phyloP scores from a whole-genome alignment of 2,113 vertebrate genomes.

The Sminthopsis crassicaudata region DNA sequence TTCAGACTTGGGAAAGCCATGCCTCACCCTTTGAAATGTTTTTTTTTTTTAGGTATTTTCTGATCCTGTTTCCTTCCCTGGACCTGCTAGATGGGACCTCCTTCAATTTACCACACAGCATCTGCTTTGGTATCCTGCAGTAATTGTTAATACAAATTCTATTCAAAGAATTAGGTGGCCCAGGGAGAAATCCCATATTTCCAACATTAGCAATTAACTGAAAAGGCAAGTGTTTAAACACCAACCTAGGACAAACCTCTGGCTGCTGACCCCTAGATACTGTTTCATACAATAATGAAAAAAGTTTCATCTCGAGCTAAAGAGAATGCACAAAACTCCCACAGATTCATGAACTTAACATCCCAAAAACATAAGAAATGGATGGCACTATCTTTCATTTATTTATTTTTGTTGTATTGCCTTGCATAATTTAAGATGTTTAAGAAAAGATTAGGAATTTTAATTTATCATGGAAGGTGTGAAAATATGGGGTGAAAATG shows the following conservation, averaged over 20 bases:
- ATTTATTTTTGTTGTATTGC: not conserved
- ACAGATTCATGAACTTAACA: not conserved
- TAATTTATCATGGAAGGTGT: not conserved
- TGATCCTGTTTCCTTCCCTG: not conserved
- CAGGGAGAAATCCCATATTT: not conserved
- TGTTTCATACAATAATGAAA: not conserved
- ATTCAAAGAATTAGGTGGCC: not conserved
- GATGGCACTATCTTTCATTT: not conserved
- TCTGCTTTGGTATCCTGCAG: not conserved
- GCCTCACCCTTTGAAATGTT: not conserved
- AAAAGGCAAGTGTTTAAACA: not conserved
- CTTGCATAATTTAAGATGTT: not conserved
- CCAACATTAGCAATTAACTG: not conserved
- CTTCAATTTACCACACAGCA: not conserved
- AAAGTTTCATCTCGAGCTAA: not conserved
- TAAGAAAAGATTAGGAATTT: conserved; percentile 13
- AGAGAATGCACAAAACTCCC: not conserved
- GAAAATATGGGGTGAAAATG: not conserved
- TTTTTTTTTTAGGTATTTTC: not conserved
- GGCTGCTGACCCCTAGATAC: not conserved
- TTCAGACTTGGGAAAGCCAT: not conserved
- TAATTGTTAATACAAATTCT: not conserved
- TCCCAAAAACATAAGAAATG: not conserved
- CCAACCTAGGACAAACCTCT: not conserved
- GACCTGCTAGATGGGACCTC: not conserved